Conservation (phyloP, 2,797 vertebrate species). For the Leuciscus waleckii region DNA sequence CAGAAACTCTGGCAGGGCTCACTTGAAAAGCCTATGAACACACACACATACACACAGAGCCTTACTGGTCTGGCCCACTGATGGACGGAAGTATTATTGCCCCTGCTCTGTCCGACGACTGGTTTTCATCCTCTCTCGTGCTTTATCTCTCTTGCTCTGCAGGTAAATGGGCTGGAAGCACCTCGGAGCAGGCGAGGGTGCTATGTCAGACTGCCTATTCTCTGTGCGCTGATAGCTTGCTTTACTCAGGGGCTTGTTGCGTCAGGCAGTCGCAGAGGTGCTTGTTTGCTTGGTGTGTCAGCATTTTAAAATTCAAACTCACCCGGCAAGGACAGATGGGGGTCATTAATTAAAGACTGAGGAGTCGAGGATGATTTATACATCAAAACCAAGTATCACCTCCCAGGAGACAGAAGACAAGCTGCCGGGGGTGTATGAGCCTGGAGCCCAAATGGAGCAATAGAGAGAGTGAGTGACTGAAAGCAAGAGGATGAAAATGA, state of each 20-base stretch:
- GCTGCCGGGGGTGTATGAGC: slow-evolving; percentile 40
- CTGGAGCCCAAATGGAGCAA: slow-evolving; percentile 32
- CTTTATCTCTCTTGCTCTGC: slow-evolving; percentile 28
- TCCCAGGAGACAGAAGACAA: slow-evolving; percentile 64
- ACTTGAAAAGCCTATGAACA: slow-evolving; percentile 84
- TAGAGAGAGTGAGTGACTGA: background rate
- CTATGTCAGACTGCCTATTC: slow-evolving; percentile 45
- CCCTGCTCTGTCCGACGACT: slow-evolving; percentile 21
- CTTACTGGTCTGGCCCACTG: slow-evolving; percentile 54
- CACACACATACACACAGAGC: slow-evolving; percentile 72
- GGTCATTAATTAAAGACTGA: slow-evolving; percentile 81
- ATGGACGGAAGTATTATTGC: slow-evolving; percentile 22
- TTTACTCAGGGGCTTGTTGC: slow-evolving; percentile 44
- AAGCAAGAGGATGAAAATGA: background rate
- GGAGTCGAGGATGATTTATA: slow-evolving; percentile 75
- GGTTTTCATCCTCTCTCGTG: slow-evolving; percentile 17
- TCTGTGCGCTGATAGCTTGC: slow-evolving; percentile 36
- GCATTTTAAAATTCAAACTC: slow-evolving; percentile 70
- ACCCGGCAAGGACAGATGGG: slow-evolving; percentile 77
- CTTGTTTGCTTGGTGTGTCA: slow-evolving; percentile 39
- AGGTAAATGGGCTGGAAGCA: slow-evolving; percentile 38
- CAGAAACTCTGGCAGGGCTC: slow-evolving; percentile 85
- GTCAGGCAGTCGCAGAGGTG: slow-evolving; percentile 45
- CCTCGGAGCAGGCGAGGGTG: slow-evolving; percentile 41
- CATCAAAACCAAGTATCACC: slow-evolving; percentile 74